Evolutionary conservation across 2,888 invertebrate species (phyloP), one percentile per base, ranked within the genome.

Genomic region (Rhorus exstirpatorius): DNA sequence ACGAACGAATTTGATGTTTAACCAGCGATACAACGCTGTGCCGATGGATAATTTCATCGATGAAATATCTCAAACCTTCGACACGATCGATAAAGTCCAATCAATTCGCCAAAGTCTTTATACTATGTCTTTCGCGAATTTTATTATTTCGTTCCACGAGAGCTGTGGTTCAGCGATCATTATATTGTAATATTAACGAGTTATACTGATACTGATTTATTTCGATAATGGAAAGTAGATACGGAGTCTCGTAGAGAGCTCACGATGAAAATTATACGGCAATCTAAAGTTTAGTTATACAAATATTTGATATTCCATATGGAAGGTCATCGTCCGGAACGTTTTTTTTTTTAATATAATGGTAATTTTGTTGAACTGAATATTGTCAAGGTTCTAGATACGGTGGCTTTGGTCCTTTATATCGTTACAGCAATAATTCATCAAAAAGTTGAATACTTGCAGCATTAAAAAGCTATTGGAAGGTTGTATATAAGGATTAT

Each of bases 1-100:
- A 80, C 76, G 58, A 68, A 70, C 75, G 60, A 65, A 74, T 68
- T 60, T 68, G n/a, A n/a, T 38, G 49, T 31, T 35, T 35, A 19
- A 55, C 49, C 46, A 63, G 19, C 61, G 58, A 63, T 63, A 53
- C 31, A 31, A 38, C 49, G 46, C 12, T 2, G 51, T n/a, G 26
- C 53, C 61, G 17, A 55, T 55, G 35, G 24, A 26, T 46, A n/a
- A 75, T 70, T 70, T 44, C 65, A 41, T 63, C 55, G 60, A 53
- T 51, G 14, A 51, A n/a, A 63, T 49, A 41, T 35, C 7, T 53
- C 44, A 8, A 21, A 38, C 26, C n/a, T 38, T 21, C 21, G 24
- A 26, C 21, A 38, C 8, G 65, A 72, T 35, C 79, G 26, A 65
- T 65, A 63, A 65, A 68, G 49, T 79, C 24, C 51, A 74, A 67